Percentiles rank a stretch among this genome's conserved stretches.
Conservation (phyloP, 53 echinoderm and acorn worm genomes). For the Astropecten irregularis region DNA sequence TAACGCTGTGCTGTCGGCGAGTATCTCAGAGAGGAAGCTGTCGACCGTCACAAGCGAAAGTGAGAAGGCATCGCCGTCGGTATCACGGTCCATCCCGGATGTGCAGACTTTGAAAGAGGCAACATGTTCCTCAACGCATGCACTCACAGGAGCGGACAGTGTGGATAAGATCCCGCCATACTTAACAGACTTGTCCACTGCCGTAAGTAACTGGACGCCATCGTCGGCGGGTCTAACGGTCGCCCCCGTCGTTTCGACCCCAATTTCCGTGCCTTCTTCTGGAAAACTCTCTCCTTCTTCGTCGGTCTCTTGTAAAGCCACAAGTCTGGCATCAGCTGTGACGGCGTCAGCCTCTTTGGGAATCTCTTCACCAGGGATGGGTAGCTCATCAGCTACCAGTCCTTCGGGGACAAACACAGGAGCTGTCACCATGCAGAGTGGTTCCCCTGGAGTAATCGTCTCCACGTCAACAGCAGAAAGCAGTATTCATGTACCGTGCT, state of each 20-base stretch:
- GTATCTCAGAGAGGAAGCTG: constrained; percentile 23
- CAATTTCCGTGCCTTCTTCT: constrained; percentile 25
- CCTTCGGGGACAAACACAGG: constrained; percentile 11
- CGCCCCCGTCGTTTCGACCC: too few relatives aligned
- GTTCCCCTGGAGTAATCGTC: constrained; percentile 21
- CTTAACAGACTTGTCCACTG: neutral
- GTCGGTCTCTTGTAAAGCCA: neutral
- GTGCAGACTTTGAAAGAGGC: neutral
- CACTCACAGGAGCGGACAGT: neutral
- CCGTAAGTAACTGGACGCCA: constrained; percentile 5
- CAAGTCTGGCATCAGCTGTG: constrained; percentile 3
- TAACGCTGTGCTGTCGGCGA: constrained; percentile 32
- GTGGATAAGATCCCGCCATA: neutral
- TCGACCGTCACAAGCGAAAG: neutral
- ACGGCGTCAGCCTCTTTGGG: neutral
- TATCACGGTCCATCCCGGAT: neutral
- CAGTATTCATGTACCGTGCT: constrained; percentile 14
- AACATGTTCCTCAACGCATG: neutral
- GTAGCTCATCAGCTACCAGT: neutral
- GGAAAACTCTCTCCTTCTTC: constrained; percentile 17
- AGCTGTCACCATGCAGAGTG: neutral
- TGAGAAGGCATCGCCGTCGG: constrained; percentile 1
- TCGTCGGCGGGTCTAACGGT: neutral
- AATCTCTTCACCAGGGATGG: neutral
- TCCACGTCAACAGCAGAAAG: constrained; percentile 1